Percentiles rank a stretch among this genome's conserved stretches.
Conservation (phyloP, 2,113 vertebrate species). For the Cephalophus harveyi region DNA sequence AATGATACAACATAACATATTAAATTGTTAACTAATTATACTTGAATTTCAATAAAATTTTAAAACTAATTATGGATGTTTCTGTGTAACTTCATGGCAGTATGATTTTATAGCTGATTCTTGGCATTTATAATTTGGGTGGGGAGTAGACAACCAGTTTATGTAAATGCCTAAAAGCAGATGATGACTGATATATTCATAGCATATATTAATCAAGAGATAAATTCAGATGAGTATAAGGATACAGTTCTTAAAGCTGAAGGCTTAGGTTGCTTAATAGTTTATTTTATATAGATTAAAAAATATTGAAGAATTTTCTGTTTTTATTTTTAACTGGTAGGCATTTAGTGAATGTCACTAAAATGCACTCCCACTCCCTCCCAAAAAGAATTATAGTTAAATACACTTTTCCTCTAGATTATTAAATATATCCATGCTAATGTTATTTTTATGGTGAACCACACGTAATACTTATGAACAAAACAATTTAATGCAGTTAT, state of each 20-base stretch:
- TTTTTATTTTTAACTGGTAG: neutral
- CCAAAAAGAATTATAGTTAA: neutral
- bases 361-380: neutral
- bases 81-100: conserved; percentile 23
- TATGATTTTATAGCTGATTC: conserved; percentile 33
- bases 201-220: neutral
- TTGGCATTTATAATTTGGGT: conserved; percentile 14
- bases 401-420: neutral
- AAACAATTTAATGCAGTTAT: neutral
- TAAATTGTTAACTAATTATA: conserved; percentile 67
- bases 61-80: conserved; percentile 37
- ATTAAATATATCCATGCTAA: neutral
- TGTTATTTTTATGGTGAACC: neutral
- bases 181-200: neutral
- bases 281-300: conserved; percentile 28
- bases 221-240: neutral
- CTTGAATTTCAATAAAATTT: conserved; percentile 79
- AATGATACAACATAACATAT: conserved; percentile 53
- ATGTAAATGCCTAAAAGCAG: neutral
- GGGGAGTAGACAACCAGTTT: neutral
- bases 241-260: neutral
- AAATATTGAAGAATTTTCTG: neutral
- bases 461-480: neutral
- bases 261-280: neutral
- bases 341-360: neutral